Evolutionary conservation across 1,140 invertebrate species (phyloP).

Genomic region (Hyles euphorbiae): DNA sequence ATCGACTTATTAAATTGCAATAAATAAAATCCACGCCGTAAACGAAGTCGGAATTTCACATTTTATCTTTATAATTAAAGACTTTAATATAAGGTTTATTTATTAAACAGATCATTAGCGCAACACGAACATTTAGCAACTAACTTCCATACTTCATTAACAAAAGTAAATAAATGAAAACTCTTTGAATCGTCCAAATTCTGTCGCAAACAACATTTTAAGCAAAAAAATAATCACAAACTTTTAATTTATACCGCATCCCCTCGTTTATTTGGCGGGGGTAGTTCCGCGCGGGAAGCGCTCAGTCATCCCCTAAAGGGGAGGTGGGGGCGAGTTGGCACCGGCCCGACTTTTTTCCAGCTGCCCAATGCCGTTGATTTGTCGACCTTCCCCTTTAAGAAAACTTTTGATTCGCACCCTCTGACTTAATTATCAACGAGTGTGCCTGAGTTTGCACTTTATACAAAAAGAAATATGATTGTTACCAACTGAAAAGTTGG

Average conservation of each 20-base stretch:
- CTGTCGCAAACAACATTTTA: neutral
- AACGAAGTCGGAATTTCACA: neutral
- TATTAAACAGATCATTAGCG: no score
- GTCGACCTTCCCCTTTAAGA: conserved; percentile 12
- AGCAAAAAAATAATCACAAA: no score
- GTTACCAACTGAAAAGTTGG: no score
- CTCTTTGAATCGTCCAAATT: neutral
- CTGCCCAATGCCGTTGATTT: conserved; percentile 12
- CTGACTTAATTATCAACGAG: conserved; percentile 1
- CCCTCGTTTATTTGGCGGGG: conserved; percentile 4
- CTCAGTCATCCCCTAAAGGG: conserved; percentile 23
- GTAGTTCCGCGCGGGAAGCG: conserved; percentile 18
- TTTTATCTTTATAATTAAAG: neutral
- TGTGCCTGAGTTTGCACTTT: no score
- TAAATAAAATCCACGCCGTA: no score
- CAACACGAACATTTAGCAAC: no score
- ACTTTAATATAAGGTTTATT: no score
- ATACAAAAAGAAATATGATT: no score
- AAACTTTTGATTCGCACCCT: conserved; percentile 14
- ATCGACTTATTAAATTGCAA: no score
- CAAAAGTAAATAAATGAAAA: neutral
- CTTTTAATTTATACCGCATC: conserved; percentile 19
- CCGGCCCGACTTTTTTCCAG: conserved; percentile 22
- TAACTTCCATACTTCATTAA: no score
- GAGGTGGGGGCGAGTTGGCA: conserved; percentile 22